Conservation (phyloP, 92 coral and sea anemone genomes). For the Palythoa grandis region DNA sequence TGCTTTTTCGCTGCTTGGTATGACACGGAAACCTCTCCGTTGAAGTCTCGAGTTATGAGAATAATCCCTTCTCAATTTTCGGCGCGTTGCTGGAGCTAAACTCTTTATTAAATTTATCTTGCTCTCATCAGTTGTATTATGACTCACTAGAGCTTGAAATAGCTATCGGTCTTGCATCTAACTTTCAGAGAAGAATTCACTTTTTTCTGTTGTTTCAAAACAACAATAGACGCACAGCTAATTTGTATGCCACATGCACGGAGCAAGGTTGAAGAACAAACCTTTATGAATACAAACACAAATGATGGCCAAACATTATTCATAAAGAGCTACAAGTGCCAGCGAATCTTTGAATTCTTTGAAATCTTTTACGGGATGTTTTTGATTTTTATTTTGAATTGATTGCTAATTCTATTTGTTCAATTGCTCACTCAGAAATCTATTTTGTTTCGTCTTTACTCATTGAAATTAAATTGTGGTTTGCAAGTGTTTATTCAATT, state of each 20-base stretch:
- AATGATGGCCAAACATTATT: constrained; percentile 23
- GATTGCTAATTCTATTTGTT: not conserved
- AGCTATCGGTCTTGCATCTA: constrained; percentile 25
- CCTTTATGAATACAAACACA: constrained; percentile 3
- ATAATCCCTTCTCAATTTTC: constrained; percentile 16
- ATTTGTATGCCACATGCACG: constrained; percentile 80
- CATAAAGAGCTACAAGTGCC: constrained; percentile 9
- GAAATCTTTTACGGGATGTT: constrained; percentile 27
- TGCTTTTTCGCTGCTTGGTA: constrained; percentile 20
- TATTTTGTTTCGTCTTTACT: not conserved
- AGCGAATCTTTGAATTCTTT: constrained; percentile 25
- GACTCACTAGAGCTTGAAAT: not conserved
- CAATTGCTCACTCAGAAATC: not conserved
- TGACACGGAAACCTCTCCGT: constrained; percentile 23
- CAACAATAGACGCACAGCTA: constrained; percentile 52
- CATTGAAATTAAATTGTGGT: not conserved
- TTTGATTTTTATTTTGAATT: not conserved
- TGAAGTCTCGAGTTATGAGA: constrained; percentile 26
- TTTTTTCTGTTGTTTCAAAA: constrained; percentile 36
- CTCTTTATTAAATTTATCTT: constrained; percentile 23
- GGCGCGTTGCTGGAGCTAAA: not conserved
- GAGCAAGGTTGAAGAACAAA: constrained; percentile 10
- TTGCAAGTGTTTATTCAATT: not conserved
- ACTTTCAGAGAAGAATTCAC: constrained; percentile 1
- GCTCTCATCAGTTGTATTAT: constrained; percentile 6